Evolutionary conservation across 1,140 invertebrate genomes (phyloP), one percentile per base, ranked within the genome.

Genomic region (Alviniconcha marisindica): DNA sequence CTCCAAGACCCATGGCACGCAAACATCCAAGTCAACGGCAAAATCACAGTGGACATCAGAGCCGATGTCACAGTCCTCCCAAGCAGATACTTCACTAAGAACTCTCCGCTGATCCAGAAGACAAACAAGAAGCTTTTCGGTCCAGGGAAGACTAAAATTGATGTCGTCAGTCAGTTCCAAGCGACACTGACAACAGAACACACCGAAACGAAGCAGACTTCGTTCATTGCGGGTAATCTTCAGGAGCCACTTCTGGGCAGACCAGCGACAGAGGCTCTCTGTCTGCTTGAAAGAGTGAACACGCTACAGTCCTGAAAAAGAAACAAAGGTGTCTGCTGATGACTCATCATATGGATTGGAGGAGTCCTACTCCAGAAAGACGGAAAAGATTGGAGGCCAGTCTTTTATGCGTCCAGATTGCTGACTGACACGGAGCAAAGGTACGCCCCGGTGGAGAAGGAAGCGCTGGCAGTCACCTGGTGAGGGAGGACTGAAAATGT

Each of bases 231-330:
- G 38, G 42, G 15, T 33, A 74, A 74, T 74, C 71, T 33, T n/a
- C 18, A 74, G 21, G 38, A 74, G 42, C 38, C 71, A 42, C 71
- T 74, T 12, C n/a, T 74, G 28, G 71, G 71, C 2, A 42, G n/a
- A 21, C 71, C 71, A 33, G 71, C n/a, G 24, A n/a, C 36, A 42
- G 71, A 74, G n/a, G 71, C 71, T 7, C 71, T 40, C n/a, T 38
- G 40, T 42, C 71, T 74, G 7, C 38, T n/a, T n/a, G 86, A 90
- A 81, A 56, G 91, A 5, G 66, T 83, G 15, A 81, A 83, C n/a
- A n/a, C n/a, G n/a, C n/a, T 54, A 80, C 33, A 36, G 48, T 14
- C 36, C 77, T 40, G 54, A 2, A 36, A 54, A 80, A 33, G 42
- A 44, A 36, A 80, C 77, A 0, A 60, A 56, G 4, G 18, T 80